Conservation (phyloP, 1,140 invertebrate genomes). For the Drosophila leontia region DNA sequence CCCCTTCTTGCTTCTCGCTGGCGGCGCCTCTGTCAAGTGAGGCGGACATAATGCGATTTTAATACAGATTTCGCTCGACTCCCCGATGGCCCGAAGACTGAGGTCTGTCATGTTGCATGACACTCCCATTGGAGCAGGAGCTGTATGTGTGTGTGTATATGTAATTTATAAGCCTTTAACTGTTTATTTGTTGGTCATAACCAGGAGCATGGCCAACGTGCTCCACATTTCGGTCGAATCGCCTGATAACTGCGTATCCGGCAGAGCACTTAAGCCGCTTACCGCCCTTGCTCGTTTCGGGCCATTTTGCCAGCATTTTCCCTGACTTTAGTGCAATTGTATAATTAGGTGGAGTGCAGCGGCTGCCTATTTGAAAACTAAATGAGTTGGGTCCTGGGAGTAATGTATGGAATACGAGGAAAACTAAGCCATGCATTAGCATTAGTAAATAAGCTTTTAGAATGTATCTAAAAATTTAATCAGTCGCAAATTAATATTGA, state of each 20-base stretch:
- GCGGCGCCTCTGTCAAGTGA: conserved; percentile 69
- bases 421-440: background rate
- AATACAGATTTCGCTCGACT: conserved; percentile 72
- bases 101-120: conserved; percentile 57
- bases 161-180: conserved; percentile 67
- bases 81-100: conserved; percentile 28
- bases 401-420: background rate
- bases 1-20: conserved; percentile 7
- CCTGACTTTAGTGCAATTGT: conserved; percentile 33
- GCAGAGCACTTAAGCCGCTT: conserved; percentile 58
- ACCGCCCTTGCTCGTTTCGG: conserved; percentile 27
- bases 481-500: background rate
- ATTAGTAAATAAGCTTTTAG: conserved; percentile 7
- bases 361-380: conserved; percentile 9
- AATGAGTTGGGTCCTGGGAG: conserved; percentile 3
- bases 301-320: conserved; percentile 30
- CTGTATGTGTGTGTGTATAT: conserved; percentile 18
- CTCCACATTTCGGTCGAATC: conserved; percentile 27
- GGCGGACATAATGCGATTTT: conserved; percentile 79
- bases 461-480: background rate
- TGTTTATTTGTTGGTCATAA: conserved; percentile 61
- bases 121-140: conserved; percentile 16
- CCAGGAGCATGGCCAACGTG: conserved; percentile 12
- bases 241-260: conserved; percentile 36
- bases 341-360: conserved; percentile 31